Evolutionary conservation across 2,113 vertebrate species (phyloP).

Genomic region (Pterocles burchelli): DNA sequence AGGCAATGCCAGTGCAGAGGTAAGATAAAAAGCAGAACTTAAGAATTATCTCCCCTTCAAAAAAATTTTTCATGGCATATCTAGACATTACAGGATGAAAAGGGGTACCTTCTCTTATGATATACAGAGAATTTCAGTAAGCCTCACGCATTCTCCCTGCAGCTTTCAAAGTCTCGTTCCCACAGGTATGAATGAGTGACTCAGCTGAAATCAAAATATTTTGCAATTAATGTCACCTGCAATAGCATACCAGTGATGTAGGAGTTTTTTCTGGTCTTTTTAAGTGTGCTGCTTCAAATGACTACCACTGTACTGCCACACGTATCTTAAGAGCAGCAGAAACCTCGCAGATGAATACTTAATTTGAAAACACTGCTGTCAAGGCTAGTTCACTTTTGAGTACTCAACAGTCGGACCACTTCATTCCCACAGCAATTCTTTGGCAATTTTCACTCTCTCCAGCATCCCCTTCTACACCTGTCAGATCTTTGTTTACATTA

Average conservation of each 20-base stretch:
- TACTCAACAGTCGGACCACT: neutral
- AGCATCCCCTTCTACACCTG: neutral
- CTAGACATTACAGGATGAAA: neutral
- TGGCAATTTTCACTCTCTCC: neutral
- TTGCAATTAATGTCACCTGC: neutral
- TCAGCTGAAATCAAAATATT: neutral
- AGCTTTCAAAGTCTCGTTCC: neutral
- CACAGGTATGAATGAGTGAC: neutral
- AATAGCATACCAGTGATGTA: neutral
- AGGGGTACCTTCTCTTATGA: accelerated
- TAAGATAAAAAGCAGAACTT: neutral
- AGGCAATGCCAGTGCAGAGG: neutral
- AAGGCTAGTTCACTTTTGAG: neutral
- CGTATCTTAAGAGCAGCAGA: neutral
- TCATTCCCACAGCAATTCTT: neutral
- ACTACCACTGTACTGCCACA: neutral
- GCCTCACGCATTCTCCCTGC: neutral
- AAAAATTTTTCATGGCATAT: neutral
- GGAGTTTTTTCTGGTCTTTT: neutral
- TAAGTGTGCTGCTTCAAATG: neutral
- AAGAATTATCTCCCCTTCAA: neutral
- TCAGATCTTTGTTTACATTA: neutral
- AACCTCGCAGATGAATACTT: neutral
- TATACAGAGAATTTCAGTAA: neutral
- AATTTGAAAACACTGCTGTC: neutral